Base-by-base conservation (phyloP, 2,113 vertebrate genomes). In the Triplophysa dalaica region DNA sequence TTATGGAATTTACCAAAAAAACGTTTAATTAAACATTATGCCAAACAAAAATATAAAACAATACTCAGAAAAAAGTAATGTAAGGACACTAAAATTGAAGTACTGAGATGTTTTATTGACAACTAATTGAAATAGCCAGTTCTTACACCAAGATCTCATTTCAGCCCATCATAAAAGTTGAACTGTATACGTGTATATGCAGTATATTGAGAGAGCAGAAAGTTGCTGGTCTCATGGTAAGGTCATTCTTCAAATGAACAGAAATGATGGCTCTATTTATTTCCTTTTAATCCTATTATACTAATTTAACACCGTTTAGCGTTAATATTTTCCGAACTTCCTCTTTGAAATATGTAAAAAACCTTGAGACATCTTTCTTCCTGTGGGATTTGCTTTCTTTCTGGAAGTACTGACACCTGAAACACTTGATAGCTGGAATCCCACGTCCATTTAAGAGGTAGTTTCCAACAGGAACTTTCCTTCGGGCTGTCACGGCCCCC, bases 321-420 rank as follows among this genome's bases (percentile, higher is more conserved):
- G 82, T 76, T 86, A 86, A 90, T 81, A 84, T 48, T 87, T 91
- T 89, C 88, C 86, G 83, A 77, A 62, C 82, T 85, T 85, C 58
- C 84, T 78, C 84, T 82, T 84, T 14, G 81, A 64, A 86, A 82
- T 85, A 72, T 58, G 81, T 67, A 70, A 10, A 67, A 79, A 52
- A 10, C 54, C 74, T 81, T 79, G 70, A 79, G 68, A 10, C 65
- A 70, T 76, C 66, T 21, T 81, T 75, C 72, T 22, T 69, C 64
- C 64, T 52, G 26, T 48, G 33, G 84, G 62, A 80, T 87, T 81
- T 83, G 60, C 65, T 76, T 79, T 69, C 75, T 88, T 87, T 86
- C 79, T 84, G 64, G 85, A 84, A 75, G 74, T 70, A 86, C 78
- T 80, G 79, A 70, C 86, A 88, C 81, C 85, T 89, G 75, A 85